Conservation (phyloP, 2,113 vertebrate species). For the Rattus rattus region DNA sequence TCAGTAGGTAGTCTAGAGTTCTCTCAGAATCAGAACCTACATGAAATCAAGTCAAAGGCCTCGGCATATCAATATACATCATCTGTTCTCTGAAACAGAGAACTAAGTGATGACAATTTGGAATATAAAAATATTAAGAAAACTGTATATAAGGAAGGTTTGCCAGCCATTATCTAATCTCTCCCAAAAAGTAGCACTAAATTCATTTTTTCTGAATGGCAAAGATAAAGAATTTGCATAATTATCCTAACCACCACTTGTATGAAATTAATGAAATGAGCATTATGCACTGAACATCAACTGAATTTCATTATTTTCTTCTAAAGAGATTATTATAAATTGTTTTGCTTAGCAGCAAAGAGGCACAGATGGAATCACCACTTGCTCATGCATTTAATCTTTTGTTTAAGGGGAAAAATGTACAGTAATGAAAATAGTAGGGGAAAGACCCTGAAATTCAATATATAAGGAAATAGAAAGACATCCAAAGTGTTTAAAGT, state of each 20-base stretch:
- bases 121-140: background rate
- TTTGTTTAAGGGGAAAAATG: constrained; percentile 62
- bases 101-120: background rate
- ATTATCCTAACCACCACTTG: background rate
- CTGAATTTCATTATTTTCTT: constrained; percentile 56
- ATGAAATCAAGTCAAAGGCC: constrained; percentile 24
- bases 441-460: constrained; percentile 10
- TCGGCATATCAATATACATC: background rate
- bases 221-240: constrained; percentile 60
- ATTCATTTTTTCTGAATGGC: background rate
- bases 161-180: constrained; percentile 1
- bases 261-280: constrained; percentile 58
- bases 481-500: constrained; percentile 31
- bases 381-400: constrained; percentile 17
- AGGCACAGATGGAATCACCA: constrained; percentile 45
- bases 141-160: constrained; percentile 30
- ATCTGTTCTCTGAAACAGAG: constrained; percentile 45
- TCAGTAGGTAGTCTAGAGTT: constrained; percentile 12
- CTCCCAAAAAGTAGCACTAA: constrained; percentile 43
- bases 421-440: constrained; percentile 49
- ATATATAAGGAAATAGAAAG: constrained; percentile 37
- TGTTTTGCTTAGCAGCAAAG: constrained; percentile 70
- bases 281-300: constrained; percentile 44
- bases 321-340: constrained; percentile 59
- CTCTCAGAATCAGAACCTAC: background rate